A percentile compares a stretch with the other conserved stretches of the same genome.
Evolutionary conservation across 2,888 invertebrate species (phyloP).

Genomic region (Myopa tessellatipennis): DNA sequence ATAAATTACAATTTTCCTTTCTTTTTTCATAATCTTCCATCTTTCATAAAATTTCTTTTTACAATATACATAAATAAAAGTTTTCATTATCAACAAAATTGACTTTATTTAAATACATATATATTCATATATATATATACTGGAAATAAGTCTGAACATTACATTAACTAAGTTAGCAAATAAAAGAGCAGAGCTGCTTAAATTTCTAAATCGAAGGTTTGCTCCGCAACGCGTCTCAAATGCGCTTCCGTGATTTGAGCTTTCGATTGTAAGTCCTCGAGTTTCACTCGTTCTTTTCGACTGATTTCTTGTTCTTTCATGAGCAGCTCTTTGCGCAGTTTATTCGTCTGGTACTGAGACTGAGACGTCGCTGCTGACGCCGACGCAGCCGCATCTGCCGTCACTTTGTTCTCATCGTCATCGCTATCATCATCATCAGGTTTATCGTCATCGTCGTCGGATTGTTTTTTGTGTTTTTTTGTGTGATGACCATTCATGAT

Average conservation of each 20-base stretch:
- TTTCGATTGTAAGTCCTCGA: constrained; percentile 10
- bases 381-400: constrained; percentile 40
- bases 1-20: background rate
- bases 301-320: constrained; percentile 44
- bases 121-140: background rate
- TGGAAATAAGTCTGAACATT: background rate
- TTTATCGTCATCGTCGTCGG: constrained; percentile 49
- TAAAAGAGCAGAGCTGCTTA: constrained; percentile 45
- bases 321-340: constrained; percentile 54
- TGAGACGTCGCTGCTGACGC: background rate
- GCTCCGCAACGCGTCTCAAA: constrained; percentile 52
- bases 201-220: constrained; percentile 54
- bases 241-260: constrained; percentile 48
- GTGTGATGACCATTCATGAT: constrained; percentile 43
- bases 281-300: constrained; percentile 31
- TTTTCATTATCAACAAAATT: background rate
- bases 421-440: constrained; percentile 38
- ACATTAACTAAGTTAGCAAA: too few species aligned
- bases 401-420: constrained; percentile 16
- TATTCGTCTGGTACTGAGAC: background rate
- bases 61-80: background rate
- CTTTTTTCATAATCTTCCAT: too few species aligned
- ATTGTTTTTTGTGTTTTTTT: constrained; percentile 48
- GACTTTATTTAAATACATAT: background rate
- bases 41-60: background rate